Conservation (phyloP, 2,888 invertebrate species). For the Oasisia sp. region DNA sequence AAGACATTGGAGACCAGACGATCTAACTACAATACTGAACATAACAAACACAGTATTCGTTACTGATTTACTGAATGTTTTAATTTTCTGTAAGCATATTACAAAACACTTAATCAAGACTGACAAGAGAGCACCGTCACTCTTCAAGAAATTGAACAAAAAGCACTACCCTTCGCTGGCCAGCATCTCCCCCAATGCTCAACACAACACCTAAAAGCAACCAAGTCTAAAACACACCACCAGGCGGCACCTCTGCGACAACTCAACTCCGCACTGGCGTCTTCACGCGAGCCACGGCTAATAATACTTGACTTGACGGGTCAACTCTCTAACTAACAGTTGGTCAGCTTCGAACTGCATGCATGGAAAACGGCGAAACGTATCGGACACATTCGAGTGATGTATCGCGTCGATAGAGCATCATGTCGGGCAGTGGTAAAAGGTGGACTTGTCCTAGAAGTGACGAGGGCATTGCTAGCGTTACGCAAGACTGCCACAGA, state of each 20-base stretch:
- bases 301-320: constrained; percentile 17
- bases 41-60: constrained; percentile 18
- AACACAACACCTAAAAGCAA: neutral
- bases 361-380: neutral
- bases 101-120: constrained; percentile 31
- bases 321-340: neutral
- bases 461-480: neutral
- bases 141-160: neutral
- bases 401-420: neutral
- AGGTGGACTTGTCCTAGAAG: neutral
- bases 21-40: neutral
- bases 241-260: neutral
- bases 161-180: constrained; percentile 17
- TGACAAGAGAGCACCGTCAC: constrained; percentile 4
- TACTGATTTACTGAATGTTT: constrained; percentile 29
- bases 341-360: constrained; percentile 12
- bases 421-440: neutral
- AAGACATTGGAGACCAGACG: neutral
- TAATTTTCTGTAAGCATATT: constrained; percentile 35
- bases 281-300: neutral
- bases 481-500: neutral
- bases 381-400: neutral
- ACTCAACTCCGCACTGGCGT: neutral
- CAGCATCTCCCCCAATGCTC: neutral
- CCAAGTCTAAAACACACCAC: constrained; percentile 4